phyloP scores from a whole-genome alignment of 2,797 vertebrate genomes.

The Acanthis flammea region DNA sequence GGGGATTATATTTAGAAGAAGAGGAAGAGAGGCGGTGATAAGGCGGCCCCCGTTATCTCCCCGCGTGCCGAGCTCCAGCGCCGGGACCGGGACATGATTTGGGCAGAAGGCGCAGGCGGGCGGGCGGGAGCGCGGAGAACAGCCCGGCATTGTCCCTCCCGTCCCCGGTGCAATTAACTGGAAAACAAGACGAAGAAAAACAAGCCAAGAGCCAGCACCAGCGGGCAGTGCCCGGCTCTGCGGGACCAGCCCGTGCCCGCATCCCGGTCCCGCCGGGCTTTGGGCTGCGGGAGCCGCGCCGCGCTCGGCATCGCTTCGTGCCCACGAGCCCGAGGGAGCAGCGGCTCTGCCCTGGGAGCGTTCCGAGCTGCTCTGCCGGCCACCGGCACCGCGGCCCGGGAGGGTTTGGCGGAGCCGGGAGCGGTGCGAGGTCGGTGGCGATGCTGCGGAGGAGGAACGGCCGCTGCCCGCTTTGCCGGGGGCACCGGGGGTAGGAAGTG shows the following conservation, averaged over 20 bases:
- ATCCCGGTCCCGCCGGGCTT: background rate
- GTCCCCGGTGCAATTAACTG: constrained; percentile 61
- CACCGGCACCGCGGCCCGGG: rapidly evolving
- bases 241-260: background rate
- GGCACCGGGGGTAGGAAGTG: constrained; percentile 64
- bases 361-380: background rate
- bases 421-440: rapidly evolving
- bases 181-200: constrained; percentile 66
- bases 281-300: background rate
- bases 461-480: background rate
- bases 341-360: background rate
- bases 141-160: constrained; percentile 67
- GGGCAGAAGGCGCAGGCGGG: constrained; percentile 26
- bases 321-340: background rate
- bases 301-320: background rate
- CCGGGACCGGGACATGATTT: background rate
- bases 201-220: constrained; percentile 13
- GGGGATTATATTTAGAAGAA: constrained; percentile 72
- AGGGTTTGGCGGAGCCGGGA: background rate
- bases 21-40: constrained; percentile 58
- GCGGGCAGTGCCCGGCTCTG: background rate
- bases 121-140: constrained; percentile 39
- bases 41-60: constrained; percentile 32
- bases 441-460: background rate
- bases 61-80: background rate